Base-by-base conservation (phyloP, 2,888 invertebrate species). In the Andrena trimmerana region DNA sequence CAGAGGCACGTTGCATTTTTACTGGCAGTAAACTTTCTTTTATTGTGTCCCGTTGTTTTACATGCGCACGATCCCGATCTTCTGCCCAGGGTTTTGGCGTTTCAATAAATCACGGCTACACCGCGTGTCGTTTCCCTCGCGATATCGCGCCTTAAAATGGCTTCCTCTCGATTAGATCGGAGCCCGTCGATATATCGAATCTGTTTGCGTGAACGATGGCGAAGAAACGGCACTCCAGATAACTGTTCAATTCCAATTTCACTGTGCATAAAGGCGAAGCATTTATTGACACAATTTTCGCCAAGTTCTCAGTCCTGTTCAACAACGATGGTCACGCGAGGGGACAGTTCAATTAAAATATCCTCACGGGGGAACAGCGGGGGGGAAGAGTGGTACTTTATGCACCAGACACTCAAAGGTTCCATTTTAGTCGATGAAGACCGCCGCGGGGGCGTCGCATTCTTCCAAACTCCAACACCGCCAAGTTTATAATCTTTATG, bases 11-110 rank as follows among this genome's bases (percentile, higher is more conserved):
- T 70, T 80, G 85, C 84, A 89, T 89, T 90, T 90, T 90, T 88
- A 90, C 87, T 71, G 85, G 76, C 88, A 85, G 88, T 89, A 89
- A 91, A 91, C 83, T 88, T 88, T 85, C 87, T 74, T 89, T 90
- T 84, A 81, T 82, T 81, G 76, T 81, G 48, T 10, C 42, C 80
- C 59, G 29, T 54, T 83, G 68, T 79, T 89, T 83, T 71, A 68
- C 73, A 81, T 63, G 69, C 80, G 69, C 24, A 60, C 66, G 66
- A 67, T 62, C 50, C 59, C 57, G 48, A n/a, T 36, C 42, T 62
- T 70, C 50, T 48, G 65, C 36, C 48, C 81, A 10, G 31, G 27
- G 33, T 77, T 77, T 73, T 73, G 69, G 79, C 78, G 69, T 81
- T 81, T 73, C 81, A 73, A 81, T 88, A 80, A 88, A 86, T 77